Conservation (phyloP, 2,888 invertebrate species). For the Drosophila peninsularis region DNA sequence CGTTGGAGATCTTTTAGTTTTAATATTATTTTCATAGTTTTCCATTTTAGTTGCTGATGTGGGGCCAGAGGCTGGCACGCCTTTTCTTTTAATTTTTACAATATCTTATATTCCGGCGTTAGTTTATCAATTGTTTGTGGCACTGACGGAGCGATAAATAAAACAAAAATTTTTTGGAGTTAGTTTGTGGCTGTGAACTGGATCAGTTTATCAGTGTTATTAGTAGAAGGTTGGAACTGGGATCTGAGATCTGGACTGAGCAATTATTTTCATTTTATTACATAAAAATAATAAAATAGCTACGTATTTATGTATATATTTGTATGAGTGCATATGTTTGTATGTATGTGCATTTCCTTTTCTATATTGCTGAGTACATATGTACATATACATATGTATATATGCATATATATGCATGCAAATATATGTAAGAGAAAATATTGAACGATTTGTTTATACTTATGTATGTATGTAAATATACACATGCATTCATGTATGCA, state of each 20-base stretch:
- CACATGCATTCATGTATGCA: not conserved
- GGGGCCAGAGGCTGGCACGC: slow-evolving; percentile 48
- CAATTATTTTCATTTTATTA: slow-evolving; percentile 64
- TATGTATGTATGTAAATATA: slow-evolving; percentile 4
- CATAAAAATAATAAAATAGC: slow-evolving; percentile 1
- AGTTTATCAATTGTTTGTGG: not conserved
- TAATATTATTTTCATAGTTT: slow-evolving; percentile 46
- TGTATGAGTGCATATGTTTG: not conserved
- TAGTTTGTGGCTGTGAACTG: slow-evolving; percentile 28
- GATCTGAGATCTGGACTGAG: slow-evolving; percentile 58
- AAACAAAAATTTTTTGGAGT: slow-evolving; percentile 21
- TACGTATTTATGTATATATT: slow-evolving; percentile 1
- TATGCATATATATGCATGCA: not conserved
- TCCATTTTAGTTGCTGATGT: slow-evolving; percentile 37
- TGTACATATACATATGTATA: not conserved
- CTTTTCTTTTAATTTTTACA: slow-evolving; percentile 27
- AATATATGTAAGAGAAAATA: not conserved
- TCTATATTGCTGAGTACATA: not conserved
- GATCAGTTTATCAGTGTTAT: slow-evolving; percentile 32
- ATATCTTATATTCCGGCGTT: slow-evolving; percentile 18
- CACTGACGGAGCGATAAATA: slow-evolving; percentile 6
- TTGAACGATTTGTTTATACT: slow-evolving; percentile 9
- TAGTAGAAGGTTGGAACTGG: slow-evolving; percentile 67
- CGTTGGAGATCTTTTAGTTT: slow-evolving; percentile 63
- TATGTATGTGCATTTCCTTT: no score